A percentile compares a stretch with the other conserved stretches of the same genome.
phyloP scores from a whole-genome alignment of 1,140 invertebrate species.

The Drosophila carrolli region DNA sequence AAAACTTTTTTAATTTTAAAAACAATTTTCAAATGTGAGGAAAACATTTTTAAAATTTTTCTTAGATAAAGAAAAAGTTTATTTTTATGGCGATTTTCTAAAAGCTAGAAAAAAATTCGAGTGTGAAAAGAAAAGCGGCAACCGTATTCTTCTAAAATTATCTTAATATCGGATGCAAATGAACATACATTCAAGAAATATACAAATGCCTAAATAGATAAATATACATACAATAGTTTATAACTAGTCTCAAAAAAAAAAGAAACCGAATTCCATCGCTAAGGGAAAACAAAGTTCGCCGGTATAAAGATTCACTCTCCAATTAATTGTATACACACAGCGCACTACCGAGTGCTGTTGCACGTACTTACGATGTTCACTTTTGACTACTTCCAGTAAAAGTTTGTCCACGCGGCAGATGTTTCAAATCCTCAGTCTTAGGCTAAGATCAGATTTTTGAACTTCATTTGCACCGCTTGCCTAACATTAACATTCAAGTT shows the following conservation, averaged over 20 bases:
- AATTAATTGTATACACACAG: constrained; percentile 18
- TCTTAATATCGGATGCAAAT: constrained; percentile 14
- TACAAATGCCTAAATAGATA: constrained; percentile 19
- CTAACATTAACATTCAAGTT: constrained; percentile 13
- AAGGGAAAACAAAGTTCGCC: constrained; percentile 10
- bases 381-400: constrained; percentile 40
- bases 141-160: constrained; percentile 16
- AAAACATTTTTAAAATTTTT: too few species aligned
- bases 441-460: constrained; percentile 20
- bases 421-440: constrained; percentile 19
- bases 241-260: constrained; percentile 39
- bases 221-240: constrained; percentile 43
- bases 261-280: constrained; percentile 18
- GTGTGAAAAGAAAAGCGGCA: constrained; percentile 4
- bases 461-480: constrained; percentile 7
- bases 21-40: not conserved
- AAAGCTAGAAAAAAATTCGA: not conserved
- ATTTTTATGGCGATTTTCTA: constrained; percentile 10
- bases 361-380: constrained; percentile 5
- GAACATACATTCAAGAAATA: constrained; percentile 9
- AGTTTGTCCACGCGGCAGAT: constrained; percentile 11
- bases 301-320: constrained; percentile 13
- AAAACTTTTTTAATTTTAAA: not conserved
- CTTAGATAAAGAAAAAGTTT: too few species aligned
- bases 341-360: not conserved